Conservation (phyloP, 1,140 invertebrate genomes). For the Listronotus bonariensis region DNA sequence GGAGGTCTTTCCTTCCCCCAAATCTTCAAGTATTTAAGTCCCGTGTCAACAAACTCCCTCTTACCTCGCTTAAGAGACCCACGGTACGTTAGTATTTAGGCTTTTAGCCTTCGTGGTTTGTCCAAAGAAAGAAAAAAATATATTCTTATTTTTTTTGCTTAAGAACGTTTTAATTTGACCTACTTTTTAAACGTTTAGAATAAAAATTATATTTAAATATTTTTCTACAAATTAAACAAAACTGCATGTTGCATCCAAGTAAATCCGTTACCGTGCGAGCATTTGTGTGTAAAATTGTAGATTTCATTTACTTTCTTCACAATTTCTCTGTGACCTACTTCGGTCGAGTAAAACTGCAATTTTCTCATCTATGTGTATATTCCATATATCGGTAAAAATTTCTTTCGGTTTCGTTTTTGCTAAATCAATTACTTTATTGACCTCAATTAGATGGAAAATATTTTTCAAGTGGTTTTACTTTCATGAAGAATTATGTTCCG, state of each 20-base stretch:
- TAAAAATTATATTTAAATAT: no score
- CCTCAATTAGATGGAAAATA: conserved; percentile 20
- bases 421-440: conserved; percentile 26
- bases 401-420: conserved; percentile 30
- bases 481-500: conserved; percentile 7
- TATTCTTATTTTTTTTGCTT: no score
- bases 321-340: conserved; percentile 31
- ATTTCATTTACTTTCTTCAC: conserved; percentile 36
- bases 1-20: no score
- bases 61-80: no score
- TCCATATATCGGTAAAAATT: conserved; percentile 35
- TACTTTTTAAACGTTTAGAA: no score
- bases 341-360: conserved; percentile 21
- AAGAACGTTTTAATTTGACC: no score
- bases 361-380: conserved; percentile 34
- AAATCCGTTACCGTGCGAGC: conserved; percentile 15
- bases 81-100: no score
- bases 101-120: no score
- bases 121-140: no score
- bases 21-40: no score
- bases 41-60: no score
- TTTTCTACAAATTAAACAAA: background rate
- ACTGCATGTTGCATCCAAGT: conserved; percentile 26
- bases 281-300: conserved; percentile 34
- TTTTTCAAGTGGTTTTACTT: conserved; percentile 25